A percentile compares a stretch with the other conserved stretches of the same genome.
phyloP scores from a whole-genome alignment of 2,113 vertebrate species.

The Gila orcuttii region DNA sequence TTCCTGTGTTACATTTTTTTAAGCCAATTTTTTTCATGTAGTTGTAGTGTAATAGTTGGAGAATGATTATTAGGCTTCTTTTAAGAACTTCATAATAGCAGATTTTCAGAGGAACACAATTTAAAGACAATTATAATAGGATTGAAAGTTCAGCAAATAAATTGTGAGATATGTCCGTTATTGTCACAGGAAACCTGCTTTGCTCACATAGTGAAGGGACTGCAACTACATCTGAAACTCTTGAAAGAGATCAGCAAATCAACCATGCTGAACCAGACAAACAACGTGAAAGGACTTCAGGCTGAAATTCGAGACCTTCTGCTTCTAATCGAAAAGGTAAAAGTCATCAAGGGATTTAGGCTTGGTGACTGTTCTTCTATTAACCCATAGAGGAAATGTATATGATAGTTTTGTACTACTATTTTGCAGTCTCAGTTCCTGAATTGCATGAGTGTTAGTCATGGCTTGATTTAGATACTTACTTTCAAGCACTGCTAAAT shows the following conservation, averaged over 20 bases:
- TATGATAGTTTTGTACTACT: not conserved
- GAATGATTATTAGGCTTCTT: not conserved
- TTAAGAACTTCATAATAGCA: not conserved
- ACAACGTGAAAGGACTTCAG: constrained; percentile 48
- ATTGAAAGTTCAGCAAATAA: not conserved
- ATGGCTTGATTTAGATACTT: not conserved
- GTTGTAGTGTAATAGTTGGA: not conserved
- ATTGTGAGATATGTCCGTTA: not conserved
- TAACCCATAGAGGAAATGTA: not conserved
- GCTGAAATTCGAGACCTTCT: constrained; percentile 69
- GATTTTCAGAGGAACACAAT: not conserved
- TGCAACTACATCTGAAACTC: constrained; percentile 65
- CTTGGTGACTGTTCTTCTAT: not conserved
- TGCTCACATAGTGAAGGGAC: constrained; percentile 62
- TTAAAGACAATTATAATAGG: not conserved
- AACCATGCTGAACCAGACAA: constrained; percentile 31
- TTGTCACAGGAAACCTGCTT: constrained; percentile 63
- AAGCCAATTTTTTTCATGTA: no score
- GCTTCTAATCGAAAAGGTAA: constrained; percentile 65
- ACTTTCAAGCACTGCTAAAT: not conserved
- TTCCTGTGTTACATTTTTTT: no score
- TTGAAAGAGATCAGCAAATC: constrained; percentile 52
- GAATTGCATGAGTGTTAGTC: not conserved
- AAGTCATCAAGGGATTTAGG: no score
- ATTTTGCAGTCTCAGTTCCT: not conserved